phyloP scores from a whole-genome alignment of 2,113 vertebrate genomes.

The Cyprinodon tularosa region DNA sequence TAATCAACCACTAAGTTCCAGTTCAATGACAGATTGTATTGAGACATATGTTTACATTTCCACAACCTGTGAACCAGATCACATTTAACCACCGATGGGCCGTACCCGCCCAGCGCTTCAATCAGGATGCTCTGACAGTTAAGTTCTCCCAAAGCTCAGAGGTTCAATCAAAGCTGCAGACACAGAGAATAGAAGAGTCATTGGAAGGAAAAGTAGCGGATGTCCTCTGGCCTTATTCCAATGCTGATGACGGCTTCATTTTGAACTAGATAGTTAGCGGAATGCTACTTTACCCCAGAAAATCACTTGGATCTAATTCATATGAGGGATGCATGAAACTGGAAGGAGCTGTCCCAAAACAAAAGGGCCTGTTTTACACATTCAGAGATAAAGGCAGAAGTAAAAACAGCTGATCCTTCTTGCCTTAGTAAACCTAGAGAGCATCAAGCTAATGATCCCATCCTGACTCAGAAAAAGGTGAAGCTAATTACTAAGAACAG shows the following conservation, averaged over 20 bases:
- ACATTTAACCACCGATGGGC: too few relatives aligned
- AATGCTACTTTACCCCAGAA: neutral
- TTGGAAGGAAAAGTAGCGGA: too few relatives aligned
- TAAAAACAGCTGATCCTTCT: neutral
- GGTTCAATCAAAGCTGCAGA: neutral
- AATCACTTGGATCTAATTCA: neutral
- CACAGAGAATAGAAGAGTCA: too few relatives aligned
- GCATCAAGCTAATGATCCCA: neutral
- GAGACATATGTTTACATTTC: too few relatives aligned
- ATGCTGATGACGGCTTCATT: neutral
- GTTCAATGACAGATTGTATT: too few relatives aligned
- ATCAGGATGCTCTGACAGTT: too few relatives aligned
- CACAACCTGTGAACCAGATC: too few relatives aligned
- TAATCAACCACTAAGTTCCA: too few relatives aligned
- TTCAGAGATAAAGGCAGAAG: neutral
- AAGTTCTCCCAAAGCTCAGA: too few relatives aligned
- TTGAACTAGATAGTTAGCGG: neutral
- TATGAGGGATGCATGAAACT: neutral
- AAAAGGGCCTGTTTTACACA: neutral
- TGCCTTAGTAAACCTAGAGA: too few relatives aligned
- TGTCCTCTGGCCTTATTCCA: neutral
- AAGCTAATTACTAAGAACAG: neutral
- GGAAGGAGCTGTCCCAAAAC: neutral
- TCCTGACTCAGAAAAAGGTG: neutral
- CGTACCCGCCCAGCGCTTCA: too few relatives aligned